A percentile compares a stretch with the other conserved stretches of the same genome.
Conservation (phyloP, 2,113 vertebrate species). For the Psittacula cyanocephala region DNA sequence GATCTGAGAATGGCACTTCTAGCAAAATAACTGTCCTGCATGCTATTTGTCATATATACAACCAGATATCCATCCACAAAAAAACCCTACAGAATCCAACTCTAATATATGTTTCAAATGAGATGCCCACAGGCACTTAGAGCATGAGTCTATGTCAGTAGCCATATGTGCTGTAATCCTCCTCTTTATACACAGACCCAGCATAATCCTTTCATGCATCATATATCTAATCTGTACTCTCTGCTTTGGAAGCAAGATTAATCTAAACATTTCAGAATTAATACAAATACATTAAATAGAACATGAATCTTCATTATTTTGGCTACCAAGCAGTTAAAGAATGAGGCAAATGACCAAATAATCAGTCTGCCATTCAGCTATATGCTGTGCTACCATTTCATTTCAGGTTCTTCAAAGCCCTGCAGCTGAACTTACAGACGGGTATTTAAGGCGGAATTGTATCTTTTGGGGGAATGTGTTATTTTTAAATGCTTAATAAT, state of each 20-base stretch:
- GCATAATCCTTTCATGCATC: constrained; percentile 13
- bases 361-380: constrained; percentile 6
- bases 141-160: not conserved
- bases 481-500: constrained; percentile 75
- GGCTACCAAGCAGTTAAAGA: constrained; percentile 22
- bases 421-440: constrained; percentile 47
- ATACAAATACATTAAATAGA: constrained; percentile 1
- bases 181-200: not conserved
- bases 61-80: not conserved
- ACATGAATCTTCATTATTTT: not conserved
- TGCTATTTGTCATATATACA: not conserved
- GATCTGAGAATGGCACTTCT: constrained; percentile 7
- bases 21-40: constrained; percentile 8
- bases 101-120: constrained; percentile 23
- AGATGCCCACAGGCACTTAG: not conserved
- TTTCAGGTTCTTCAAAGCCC: constrained; percentile 40
- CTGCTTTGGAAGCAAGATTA: not conserved
- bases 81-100: not conserved
- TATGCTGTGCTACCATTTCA: constrained; percentile 14
- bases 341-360: not conserved
- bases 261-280: constrained; percentile 13
- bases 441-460: constrained; percentile 28
- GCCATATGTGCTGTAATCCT: constrained; percentile 3
- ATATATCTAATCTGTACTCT: not conserved
- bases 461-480: constrained; percentile 62